These are phyloP conservation scores for Heliconius sara DNA, from an alignment of 2,888 invertebrate genomes.

Conservation along the genomic window DNA sequence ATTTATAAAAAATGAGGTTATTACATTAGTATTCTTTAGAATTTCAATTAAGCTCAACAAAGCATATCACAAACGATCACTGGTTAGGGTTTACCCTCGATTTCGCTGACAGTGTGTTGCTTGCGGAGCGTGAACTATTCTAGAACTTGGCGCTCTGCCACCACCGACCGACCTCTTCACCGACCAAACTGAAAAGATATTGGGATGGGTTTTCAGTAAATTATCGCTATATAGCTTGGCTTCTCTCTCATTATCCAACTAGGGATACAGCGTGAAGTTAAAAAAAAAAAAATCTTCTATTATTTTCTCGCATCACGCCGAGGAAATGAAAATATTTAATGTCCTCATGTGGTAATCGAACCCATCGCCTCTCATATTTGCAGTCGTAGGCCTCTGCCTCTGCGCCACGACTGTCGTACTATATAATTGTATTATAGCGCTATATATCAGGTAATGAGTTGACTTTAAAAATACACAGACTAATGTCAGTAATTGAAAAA, in stretches of 20 bases:
- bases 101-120: conserved; percentile 23
- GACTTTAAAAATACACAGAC: not conserved
- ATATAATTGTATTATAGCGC: conserved; percentile 1
- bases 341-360: not conserved
- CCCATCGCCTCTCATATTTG: not conserved
- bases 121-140: conserved; percentile 42
- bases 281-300: no score
- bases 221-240: not conserved
- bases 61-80: conserved; percentile 25
- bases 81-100: conserved; percentile 28
- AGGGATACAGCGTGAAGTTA: no score
- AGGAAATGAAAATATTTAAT: not conserved
- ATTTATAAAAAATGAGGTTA: not conserved
- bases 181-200: conserved; percentile 15
- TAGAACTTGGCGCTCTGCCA: conserved; percentile 42
- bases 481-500: conserved; percentile 6
- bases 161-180: conserved; percentile 12
- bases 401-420: not conserved
- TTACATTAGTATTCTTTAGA: not conserved
- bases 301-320: no score
- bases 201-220: not conserved
- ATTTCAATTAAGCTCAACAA: conserved; percentile 23
- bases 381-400: no score
- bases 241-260: no score
- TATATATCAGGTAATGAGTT: not conserved